A percentile compares a stretch with the other conserved stretches of the same genome.
Conservation (phyloP, 2,888 invertebrate genomes). For the Dermolepida albohirtum region DNA sequence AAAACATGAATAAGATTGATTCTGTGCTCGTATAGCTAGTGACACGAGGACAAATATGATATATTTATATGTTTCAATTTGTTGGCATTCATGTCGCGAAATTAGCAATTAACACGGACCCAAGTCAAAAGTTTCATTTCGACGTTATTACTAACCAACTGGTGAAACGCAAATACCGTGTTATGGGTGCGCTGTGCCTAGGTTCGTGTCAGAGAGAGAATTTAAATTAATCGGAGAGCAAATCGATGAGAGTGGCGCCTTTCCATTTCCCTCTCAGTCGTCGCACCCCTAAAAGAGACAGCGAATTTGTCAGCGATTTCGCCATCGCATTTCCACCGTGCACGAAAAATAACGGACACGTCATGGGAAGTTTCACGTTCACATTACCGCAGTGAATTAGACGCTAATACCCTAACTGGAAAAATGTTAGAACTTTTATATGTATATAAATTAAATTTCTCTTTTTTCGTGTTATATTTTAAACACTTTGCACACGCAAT, state of each 20-base stretch:
- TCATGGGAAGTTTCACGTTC: constrained; percentile 12
- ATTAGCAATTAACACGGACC: constrained; percentile 18
- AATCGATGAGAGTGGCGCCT: constrained; percentile 37
- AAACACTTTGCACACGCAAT: too few relatives aligned
- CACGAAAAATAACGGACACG: constrained; percentile 17
- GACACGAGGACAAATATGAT: not conserved
- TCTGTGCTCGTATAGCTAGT: too few relatives aligned
- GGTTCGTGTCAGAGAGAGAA: not conserved
- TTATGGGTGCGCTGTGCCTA: constrained; percentile 13
- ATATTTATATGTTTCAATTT: constrained; percentile 1
- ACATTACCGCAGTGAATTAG: not conserved
- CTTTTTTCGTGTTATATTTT: too few relatives aligned
- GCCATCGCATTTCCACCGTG: constrained; percentile 17
- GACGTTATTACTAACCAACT: constrained; percentile 6
- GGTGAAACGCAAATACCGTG: constrained; percentile 13
- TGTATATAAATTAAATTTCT: too few relatives aligned
- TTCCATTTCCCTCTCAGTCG: constrained; percentile 14
- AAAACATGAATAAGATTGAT: too few relatives aligned
- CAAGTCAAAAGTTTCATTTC: constrained; percentile 6
- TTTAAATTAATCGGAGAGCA: constrained; percentile 25
- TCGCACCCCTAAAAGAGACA: constrained; percentile 30
- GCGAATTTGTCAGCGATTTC: constrained; percentile 1
- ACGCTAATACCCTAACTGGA: not conserved
- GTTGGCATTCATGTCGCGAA: not conserved
- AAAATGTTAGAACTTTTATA: constrained; percentile 2